Evolutionary conservation across 2,113 vertebrate species (phyloP).

Genomic region (Hippoglossus stenolepis): DNA sequence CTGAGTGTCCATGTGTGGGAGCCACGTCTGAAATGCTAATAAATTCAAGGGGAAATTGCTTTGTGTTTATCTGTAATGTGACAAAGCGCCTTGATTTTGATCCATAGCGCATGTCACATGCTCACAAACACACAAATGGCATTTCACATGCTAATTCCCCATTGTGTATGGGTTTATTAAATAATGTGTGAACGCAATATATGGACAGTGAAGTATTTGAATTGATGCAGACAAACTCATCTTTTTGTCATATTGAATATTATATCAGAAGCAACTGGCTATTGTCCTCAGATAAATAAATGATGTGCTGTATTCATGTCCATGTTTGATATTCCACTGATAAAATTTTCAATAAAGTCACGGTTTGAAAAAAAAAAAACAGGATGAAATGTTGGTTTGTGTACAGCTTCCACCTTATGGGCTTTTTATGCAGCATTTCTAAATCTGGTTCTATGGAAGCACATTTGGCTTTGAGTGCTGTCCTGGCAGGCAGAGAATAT

Average conservation of each 20-base stretch:
- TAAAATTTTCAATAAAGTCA: slow-evolving; percentile 52
- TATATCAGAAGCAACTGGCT: slow-evolving; percentile 23
- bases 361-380: slow-evolving; percentile 9
- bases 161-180: slow-evolving; percentile 66
- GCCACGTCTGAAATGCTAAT: slow-evolving; percentile 72
- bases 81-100: slow-evolving; percentile 70
- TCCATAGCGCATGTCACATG: slow-evolving; percentile 52
- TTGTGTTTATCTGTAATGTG: slow-evolving; percentile 74
- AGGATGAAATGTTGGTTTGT: slow-evolving; percentile 38
- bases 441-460: slow-evolving; percentile 62
- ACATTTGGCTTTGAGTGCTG: slow-evolving; percentile 58
- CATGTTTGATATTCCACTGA: slow-evolving; percentile 38
- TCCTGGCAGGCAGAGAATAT: slow-evolving; percentile 72
- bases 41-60: slow-evolving; percentile 74
- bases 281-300: slow-evolving; percentile 43
- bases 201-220: slow-evolving; percentile 59
- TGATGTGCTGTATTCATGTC: slow-evolving; percentile 24
- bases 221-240: slow-evolving; percentile 37
- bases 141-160: slow-evolving; percentile 76
- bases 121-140: slow-evolving; percentile 66
- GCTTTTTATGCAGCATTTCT: slow-evolving; percentile 51
- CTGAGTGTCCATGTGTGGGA: slow-evolving; percentile 10
- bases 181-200: slow-evolving; percentile 57
- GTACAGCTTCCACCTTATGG: slow-evolving; percentile 16
- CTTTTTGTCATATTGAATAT: slow-evolving; percentile 42